phyloP scores from a whole-genome alignment of 2,797 vertebrate species.

The Brachymystax lenok region DNA sequence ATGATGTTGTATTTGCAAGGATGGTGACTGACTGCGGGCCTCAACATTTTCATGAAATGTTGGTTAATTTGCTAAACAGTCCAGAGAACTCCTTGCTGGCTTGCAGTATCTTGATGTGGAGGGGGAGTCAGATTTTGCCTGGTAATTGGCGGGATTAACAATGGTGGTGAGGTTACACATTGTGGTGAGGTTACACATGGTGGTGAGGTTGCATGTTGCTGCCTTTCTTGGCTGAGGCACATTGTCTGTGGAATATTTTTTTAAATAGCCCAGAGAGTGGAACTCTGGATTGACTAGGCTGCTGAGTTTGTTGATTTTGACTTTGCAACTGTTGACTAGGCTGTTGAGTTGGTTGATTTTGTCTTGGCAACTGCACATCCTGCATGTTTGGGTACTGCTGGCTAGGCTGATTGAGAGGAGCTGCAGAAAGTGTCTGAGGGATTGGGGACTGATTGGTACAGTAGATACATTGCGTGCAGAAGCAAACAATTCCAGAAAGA shows the following conservation, averaged over 20 bases:
- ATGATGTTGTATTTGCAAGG: conserved; percentile 36
- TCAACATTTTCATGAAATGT: conserved; percentile 59
- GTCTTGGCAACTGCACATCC: conserved; percentile 30
- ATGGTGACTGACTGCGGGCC: conserved; percentile 40
- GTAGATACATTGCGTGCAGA: conserved; percentile 73
- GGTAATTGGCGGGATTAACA: background rate
- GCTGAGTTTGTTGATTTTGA: conserved; percentile 43
- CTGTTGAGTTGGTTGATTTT: conserved; percentile 52
- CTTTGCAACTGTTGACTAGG: background rate
- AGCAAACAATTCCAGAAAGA: conserved; percentile 74
- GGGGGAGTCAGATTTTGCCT: conserved; percentile 5
- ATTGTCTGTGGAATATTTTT: conserved; percentile 55
- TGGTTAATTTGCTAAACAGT: conserved; percentile 71
- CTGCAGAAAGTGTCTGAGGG: conserved; percentile 40
- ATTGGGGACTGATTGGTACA: conserved; percentile 37
- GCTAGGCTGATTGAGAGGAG: conserved; percentile 50
- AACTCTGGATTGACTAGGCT: conserved; percentile 47
- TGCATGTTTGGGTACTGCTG: conserved; percentile 39
- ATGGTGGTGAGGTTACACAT: too few species aligned
- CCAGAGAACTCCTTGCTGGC: conserved; percentile 65
- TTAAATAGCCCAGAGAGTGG: conserved; percentile 77
- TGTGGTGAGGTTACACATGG: conserved; percentile 24
- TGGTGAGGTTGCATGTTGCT: conserved; percentile 38
- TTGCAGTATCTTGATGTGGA: conserved; percentile 39
- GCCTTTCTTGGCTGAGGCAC: conserved; percentile 37